Conservation (phyloP, 2,797 vertebrate species). For the Cyclura pinguis region DNA sequence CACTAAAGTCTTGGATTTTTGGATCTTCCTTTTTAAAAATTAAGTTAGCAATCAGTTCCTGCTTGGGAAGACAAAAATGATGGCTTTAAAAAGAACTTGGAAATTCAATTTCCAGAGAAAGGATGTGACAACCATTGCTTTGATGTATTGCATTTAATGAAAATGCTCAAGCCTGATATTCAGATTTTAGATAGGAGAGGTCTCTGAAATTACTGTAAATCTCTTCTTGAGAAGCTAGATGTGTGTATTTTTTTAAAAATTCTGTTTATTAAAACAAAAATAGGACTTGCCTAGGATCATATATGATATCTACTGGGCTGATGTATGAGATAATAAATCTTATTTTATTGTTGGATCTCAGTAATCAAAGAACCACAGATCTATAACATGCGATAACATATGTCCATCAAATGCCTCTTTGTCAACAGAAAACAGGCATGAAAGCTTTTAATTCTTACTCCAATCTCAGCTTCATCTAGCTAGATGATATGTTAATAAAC, state of each 20-base stretch:
- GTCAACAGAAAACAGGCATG: slow-evolving; percentile 23
- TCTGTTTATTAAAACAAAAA: no score
- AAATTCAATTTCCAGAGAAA: neutral
- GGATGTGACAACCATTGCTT: neutral
- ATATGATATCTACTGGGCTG: neutral
- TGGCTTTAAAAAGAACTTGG: neutral
- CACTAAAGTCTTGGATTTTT: neutral
- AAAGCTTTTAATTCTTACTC: slow-evolving; percentile 6
- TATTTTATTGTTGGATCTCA: slow-evolving; percentile 23
- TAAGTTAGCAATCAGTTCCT: neutral
- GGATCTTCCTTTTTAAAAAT: neutral
- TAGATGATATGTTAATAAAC: neutral
- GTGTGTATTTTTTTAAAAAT: no score
- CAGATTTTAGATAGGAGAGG: no score
- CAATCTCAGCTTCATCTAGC: neutral
- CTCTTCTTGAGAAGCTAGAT: no score
- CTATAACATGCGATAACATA: slow-evolving; percentile 28
- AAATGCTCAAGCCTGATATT: no score
- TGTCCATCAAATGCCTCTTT: slow-evolving; percentile 15
- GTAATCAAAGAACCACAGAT: accelerated
- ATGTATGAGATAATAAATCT: neutral
- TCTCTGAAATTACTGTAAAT: no score
- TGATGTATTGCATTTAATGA: neutral
- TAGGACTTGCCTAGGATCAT: no score
- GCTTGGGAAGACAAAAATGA: neutral